phyloP scores from a whole-genome alignment of 2,888 invertebrate species.

The Melanostoma mellinum region DNA sequence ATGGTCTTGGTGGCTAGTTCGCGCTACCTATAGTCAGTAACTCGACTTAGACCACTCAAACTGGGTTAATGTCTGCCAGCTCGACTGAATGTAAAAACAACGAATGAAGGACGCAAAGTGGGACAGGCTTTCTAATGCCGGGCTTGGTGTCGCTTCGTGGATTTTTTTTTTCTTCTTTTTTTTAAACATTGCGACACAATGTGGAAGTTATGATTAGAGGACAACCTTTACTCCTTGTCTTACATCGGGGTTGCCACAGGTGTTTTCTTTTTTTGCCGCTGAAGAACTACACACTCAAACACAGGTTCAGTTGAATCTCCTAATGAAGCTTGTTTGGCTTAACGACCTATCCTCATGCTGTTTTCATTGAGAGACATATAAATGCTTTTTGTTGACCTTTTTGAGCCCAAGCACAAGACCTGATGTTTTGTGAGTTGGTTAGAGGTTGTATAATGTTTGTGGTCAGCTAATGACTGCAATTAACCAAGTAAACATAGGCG shows the following conservation, averaged over 20 bases:
- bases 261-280: slow-evolving; percentile 10
- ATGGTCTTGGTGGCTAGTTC: slow-evolving; percentile 4
- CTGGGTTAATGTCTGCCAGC: slow-evolving; percentile 59
- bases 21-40: slow-evolving; percentile 1
- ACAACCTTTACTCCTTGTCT: slow-evolving; percentile 20
- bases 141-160: slow-evolving; percentile 2
- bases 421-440: slow-evolving; percentile 13
- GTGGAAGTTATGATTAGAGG: slow-evolving; percentile 36
- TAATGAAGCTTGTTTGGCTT: slow-evolving; percentile 35
- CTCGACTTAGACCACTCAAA: slow-evolving; percentile 45
- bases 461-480: slow-evolving; percentile 59
- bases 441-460: slow-evolving; percentile 43
- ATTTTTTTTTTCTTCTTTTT: neutral
- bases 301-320: neutral
- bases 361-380: slow-evolving; percentile 12
- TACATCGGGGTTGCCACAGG: slow-evolving; percentile 11
- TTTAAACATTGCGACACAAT: slow-evolving; percentile 21
- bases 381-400: slow-evolving; percentile 48
- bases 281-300: neutral
- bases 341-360: slow-evolving; percentile 9
- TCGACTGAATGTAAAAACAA: slow-evolving; percentile 11
- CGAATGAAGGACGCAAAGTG: slow-evolving; percentile 47
- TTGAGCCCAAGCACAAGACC: slow-evolving; percentile 3
- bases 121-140: slow-evolving; percentile 64
- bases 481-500: slow-evolving; percentile 50